Base-by-base conservation (phyloP, 2,797 vertebrate species). In the Pogoniulus pusillus region DNA sequence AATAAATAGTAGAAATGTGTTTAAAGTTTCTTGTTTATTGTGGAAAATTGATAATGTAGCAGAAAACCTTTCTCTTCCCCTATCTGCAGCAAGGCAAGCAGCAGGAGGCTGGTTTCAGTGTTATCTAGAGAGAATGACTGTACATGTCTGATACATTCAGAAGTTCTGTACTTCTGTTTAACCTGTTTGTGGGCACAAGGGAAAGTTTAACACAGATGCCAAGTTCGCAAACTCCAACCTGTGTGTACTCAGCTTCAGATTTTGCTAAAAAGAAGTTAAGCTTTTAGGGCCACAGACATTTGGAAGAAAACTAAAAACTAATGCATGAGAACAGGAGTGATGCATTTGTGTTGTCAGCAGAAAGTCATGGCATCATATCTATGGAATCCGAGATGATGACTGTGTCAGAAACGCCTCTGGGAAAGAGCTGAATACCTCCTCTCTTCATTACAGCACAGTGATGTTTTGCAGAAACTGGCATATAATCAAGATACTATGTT, bases 331-430 rank as follows among this genome's bases (percentile, higher is more conserved):
- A 55, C 29, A 93, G 43, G 58, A 80, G 37, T 62, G 37, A 35
- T 58, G 58, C 53, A 13, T 82, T 83, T 87, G 47, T 87, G 18
- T 39, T 89, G 80, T 93, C 71, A 93, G 85, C 82, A 89, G 74
- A 83, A 73, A 14, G 60, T 45, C 39, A 41, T 85, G 85, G 74
- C 57, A 23, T 95, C 92, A 92, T 10, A 89, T 49, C 68, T 86
- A 54, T 93, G 93, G 89, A 94, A 95, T 95, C 69, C 78, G 70
- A 37, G 74, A 54, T 81, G 70, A 10, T 74, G 64, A 65, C 51
- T 73, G 47, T 54, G 2, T 87, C 64, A 71, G 72, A 84, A 94
- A 51, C 0, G 41, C 93, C 74, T 93, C 53, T 74, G 89, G 89
- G 84, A 76, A 68, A 69, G 49, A 70, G 60, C 80, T 73, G 34